phyloP scores from a whole-genome alignment of 2,888 invertebrate genomes.

The Chrysolina americana region DNA sequence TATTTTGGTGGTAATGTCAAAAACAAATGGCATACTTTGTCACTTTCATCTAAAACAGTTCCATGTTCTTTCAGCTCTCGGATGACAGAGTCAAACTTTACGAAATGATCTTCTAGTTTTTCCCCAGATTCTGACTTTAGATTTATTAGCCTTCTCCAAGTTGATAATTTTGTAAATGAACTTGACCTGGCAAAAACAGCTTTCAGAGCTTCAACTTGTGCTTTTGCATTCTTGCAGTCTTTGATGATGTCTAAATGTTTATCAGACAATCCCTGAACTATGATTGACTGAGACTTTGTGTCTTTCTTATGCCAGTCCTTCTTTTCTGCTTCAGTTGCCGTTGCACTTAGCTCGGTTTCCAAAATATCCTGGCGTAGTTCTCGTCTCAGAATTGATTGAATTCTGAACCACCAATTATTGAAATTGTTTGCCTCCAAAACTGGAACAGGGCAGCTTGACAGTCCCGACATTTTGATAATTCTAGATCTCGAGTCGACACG shows the following conservation, averaged over 20 bases:
- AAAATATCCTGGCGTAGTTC: no score
- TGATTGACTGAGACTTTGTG: no score
- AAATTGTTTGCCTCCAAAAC: conserved; percentile 25
- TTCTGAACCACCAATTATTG: conserved; percentile 24
- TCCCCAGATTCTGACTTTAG: conserved; percentile 26
- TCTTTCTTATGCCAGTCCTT: conserved; percentile 24
- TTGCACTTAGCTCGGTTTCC: no score
- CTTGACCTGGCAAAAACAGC: no score
- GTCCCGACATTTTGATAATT: neutral
- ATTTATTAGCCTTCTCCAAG: conserved; percentile 38
- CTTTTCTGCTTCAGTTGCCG: conserved; percentile 22
- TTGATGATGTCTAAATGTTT: no score
- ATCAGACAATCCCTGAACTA: no score
- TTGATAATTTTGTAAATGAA: no score
- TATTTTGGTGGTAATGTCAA: conserved; percentile 27
- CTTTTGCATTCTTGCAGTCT: conserved; percentile 42
- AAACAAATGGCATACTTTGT: conserved; percentile 27
- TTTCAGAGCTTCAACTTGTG: no score
- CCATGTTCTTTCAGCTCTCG: conserved; percentile 14
- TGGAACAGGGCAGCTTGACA: conserved; percentile 21
- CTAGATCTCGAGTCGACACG: neutral
- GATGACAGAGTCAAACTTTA: conserved; percentile 42
- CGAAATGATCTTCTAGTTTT: no score
- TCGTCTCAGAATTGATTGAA: conserved; percentile 26
- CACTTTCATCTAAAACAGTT: conserved; percentile 26